These are phyloP conservation scores for Talpa occidentalis DNA, from an alignment of 2,113 vertebrate species.

Conservation along the genomic window DNA sequence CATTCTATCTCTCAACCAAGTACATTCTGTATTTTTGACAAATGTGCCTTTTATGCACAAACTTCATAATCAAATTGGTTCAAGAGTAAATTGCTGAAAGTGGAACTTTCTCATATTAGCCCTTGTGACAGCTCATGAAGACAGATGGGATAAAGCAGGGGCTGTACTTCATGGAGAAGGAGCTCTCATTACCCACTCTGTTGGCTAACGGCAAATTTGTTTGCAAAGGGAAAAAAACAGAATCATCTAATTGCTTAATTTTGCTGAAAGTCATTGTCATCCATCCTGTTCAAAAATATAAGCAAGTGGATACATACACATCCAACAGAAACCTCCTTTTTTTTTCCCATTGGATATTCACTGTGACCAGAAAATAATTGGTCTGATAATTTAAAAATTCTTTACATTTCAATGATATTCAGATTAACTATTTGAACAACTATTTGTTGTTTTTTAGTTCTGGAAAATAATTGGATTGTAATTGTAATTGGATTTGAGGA, in stretches of 20 bases:
- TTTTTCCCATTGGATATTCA: neutral
- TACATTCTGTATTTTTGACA: constrained; percentile 70
- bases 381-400: constrained; percentile 21
- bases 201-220: constrained; percentile 67
- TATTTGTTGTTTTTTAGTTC: constrained; percentile 43
- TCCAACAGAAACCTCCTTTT: neutral
- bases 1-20: neutral
- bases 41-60: constrained; percentile 59
- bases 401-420: neutral
- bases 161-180: neutral
- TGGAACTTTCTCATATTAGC: constrained; percentile 62
- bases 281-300: constrained; percentile 43
- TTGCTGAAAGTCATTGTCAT: constrained; percentile 52
- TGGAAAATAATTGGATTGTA: constrained; percentile 46
- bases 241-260: constrained; percentile 72
- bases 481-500: neutral
- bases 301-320: neutral
- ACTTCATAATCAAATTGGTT: constrained; percentile 74
- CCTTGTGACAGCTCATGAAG: constrained; percentile 70
- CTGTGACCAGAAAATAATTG: constrained; percentile 46
- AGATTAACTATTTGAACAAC: constrained; percentile 11
- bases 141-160: constrained; percentile 18
- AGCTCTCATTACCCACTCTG: constrained; percentile 8
- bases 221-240: constrained; percentile 52
- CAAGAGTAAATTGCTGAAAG: constrained; percentile 68